Percentiles rank a stretch among this genome's conserved stretches.
phyloP scores from a whole-genome alignment of 2,113 vertebrate species.

The Gymnarchus niloticus region DNA sequence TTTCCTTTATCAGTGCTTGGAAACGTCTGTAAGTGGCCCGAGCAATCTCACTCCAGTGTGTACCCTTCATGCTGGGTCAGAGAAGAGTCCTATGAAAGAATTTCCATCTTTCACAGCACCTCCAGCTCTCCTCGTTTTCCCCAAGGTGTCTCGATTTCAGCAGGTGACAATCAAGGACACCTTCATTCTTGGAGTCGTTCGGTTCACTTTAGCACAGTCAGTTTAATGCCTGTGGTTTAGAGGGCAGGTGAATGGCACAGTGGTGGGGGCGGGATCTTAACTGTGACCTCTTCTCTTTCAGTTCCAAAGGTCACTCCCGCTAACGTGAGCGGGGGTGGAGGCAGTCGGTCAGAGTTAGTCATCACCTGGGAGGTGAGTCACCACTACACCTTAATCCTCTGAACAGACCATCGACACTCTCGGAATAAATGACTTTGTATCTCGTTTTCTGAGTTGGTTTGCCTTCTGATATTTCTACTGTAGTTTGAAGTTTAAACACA shows the following conservation, averaged over 20 bases:
- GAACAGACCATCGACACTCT: constrained; percentile 35
- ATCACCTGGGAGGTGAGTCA: constrained; percentile 94
- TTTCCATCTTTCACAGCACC: not conserved
- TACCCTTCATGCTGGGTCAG: not conserved
- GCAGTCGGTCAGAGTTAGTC: constrained; percentile 92
- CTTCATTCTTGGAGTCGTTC: not conserved
- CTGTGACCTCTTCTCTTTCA: constrained; percentile 52
- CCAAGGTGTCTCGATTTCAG: not conserved
- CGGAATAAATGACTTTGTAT: not conserved
- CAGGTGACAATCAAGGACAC: not conserved
- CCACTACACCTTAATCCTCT: constrained; percentile 31
- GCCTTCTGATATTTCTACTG: not conserved
- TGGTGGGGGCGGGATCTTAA: constrained; percentile 24
- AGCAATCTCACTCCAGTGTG: not conserved
- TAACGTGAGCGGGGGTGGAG: constrained; percentile 92
- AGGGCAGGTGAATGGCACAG: not conserved
- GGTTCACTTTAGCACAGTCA: not conserved
- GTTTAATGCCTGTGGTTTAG: not conserved
- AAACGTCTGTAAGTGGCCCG: not conserved
- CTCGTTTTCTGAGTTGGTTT: not conserved
- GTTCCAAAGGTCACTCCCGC: constrained; percentile 92
- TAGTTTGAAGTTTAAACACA: not conserved
- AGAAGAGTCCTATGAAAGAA: not conserved
- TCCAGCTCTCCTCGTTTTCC: not conserved
- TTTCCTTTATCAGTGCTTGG: not conserved